Base-by-base conservation (phyloP, 2,797 vertebrate genomes). In the Acrossocheilus wenchowensis region DNA sequence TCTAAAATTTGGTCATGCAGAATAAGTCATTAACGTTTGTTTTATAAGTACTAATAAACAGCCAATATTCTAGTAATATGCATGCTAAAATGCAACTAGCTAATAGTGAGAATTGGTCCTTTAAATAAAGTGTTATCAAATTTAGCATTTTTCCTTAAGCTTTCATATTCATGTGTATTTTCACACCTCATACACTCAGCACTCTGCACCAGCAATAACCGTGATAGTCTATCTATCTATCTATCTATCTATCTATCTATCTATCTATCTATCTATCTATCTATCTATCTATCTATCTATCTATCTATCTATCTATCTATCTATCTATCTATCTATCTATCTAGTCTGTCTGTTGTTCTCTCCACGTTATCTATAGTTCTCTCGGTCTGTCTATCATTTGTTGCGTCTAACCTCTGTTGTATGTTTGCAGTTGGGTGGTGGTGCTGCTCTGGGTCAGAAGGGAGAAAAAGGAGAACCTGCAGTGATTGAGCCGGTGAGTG, bases 401-500 rank as follows among this genome's bases (percentile, higher is more conserved):
- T 89, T 74, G 39, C 12, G 7, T 87, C 5, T 87, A 21, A 36
- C 23, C n/a, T 84, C 6, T 83, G 7, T 64, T 90, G 79, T 92
- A 71, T 90, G 52, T 89, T 89, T 75, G 45, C 93, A 99, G 98
- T 94, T 98, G 82, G 95, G 95, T 81, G 96, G 96, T 34, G 95
- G 91, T n/a, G 94, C 92, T 87, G 96, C 89, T 87, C 95, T 97
- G 2, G 98, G 98, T 74, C 96, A 97, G 93, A 99, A 99, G 89
- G 98, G 98, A 83, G 96, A 99, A 87, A 99, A 99, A 87, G 98
- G 98, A 74, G 98, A 99, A 83, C 97, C 98, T 7, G 98, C 98
- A 21, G 97, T 99, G 66, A 97, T 99, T 60, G 98, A 99, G 93
- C 98, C 98, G 34, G 98, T 99, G 94, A 98, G 97, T 94, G 14